Evolutionary conservation across 2,113 vertebrate species (phyloP).

Genomic region (Noturus placidus): DNA sequence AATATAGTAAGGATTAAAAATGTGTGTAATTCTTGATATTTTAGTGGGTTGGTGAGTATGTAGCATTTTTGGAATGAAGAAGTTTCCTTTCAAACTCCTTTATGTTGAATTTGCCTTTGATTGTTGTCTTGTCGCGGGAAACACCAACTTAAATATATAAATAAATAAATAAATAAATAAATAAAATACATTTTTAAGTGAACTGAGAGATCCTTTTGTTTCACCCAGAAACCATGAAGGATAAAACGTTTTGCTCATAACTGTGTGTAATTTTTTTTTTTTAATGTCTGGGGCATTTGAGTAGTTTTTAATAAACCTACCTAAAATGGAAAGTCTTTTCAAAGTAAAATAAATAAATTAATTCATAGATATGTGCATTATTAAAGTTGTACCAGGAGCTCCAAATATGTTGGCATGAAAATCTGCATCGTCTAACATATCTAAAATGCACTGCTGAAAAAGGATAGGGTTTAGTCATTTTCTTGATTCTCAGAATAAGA

Average conservation of each 20-base stretch:
- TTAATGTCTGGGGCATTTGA: not conserved
- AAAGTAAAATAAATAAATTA: not conserved
- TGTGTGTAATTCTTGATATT: not conserved
- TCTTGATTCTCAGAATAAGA: not conserved
- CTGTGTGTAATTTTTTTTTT: not conserved
- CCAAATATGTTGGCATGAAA: not conserved
- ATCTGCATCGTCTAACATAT: not conserved
- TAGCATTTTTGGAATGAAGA: not conserved
- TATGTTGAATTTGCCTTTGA: not conserved
- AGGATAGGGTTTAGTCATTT: not conserved
- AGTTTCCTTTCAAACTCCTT: not conserved
- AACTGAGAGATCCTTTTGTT: not conserved
- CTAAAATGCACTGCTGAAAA: not conserved
- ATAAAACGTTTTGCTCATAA: not conserved
- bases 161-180: too few species aligned
- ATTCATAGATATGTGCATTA: not conserved
- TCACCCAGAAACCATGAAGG: not conserved
- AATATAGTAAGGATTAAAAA: too few species aligned
- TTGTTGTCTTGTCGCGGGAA: not conserved
- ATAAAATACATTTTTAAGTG: too few species aligned
- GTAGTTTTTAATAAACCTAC: not conserved
- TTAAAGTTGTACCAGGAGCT: not conserved
- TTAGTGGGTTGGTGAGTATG: not conserved
- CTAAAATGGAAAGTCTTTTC: not conserved
- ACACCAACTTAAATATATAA: not conserved